Evolutionary conservation across 2,113 vertebrate genomes (phyloP), one percentile per base, ranked within the genome.

Genomic region (Microcebus tavaratra): DNA sequence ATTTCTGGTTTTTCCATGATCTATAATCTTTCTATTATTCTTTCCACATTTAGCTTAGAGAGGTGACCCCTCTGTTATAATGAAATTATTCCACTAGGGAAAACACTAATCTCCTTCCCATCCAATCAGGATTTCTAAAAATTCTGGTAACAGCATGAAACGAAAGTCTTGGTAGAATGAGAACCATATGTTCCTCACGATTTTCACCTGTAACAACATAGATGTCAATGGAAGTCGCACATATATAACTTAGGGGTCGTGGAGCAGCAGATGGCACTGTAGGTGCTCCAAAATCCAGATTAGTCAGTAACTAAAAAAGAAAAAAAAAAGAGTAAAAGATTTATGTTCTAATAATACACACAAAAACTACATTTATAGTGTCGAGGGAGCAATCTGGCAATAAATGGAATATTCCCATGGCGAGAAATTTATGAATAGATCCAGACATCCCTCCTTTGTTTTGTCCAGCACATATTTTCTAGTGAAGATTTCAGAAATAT

Each of bases 71-170:
- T 92, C n/a, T 88, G 68, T 79, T 88, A 61, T 45, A 96, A 94
- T 88, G 45, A 95, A 94, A 93, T 89, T 84, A 93, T 97, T 95
- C n/a, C 88, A 95, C 57, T 55, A 88, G 79, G 87, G 70, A 72
- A 89, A 95, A 91, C 63, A 45, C 21, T 93, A 68, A 95, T 94
- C 45, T 92, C 48, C 17, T 95, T 95, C 34, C 48, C 27, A 96
- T 39, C 20, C 65, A 96, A 57, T 95, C 94, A 96, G 59, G 36
- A 83, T 86, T 68, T 76, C 91, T 87, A 78, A 92, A 13, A 50
- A 67, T 91, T 85, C 61, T 70, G 63, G 50, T 34, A 93, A 55
- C 31, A 95, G 67, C 50, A 72, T 65, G 36, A 92, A 45, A 93
- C 59, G 15, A 83, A 94, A 96, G 25, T 85, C 68, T 95, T 87